Percentiles rank a stretch among this genome's conserved stretches.
phyloP scores from a whole-genome alignment of 2,797 vertebrate genomes.

The Columba guinea region DNA sequence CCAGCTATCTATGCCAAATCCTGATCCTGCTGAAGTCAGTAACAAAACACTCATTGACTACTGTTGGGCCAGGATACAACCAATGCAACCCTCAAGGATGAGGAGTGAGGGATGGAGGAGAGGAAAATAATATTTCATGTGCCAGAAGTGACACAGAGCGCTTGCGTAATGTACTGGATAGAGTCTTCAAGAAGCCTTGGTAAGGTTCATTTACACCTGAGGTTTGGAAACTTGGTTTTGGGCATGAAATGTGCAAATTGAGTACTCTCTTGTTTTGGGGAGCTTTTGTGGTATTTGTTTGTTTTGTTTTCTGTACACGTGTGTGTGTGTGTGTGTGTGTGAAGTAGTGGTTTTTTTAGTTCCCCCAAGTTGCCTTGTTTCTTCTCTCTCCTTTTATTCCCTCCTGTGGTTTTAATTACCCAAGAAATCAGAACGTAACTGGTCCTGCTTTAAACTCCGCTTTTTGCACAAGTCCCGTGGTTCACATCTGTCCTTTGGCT shows the following conservation, averaged over 20 bases:
- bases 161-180: background rate
- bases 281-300: background rate
- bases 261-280: background rate
- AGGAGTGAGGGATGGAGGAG: background rate
- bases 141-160: background rate
- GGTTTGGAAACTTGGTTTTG: background rate
- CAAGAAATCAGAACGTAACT: background rate
- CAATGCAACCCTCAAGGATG: background rate
- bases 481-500: background rate
- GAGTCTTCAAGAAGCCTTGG: background rate
- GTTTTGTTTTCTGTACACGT: background rate
- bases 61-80: background rate
- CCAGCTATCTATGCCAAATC: conserved; percentile 17
- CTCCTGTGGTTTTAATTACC: background rate
- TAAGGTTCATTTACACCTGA: background rate
- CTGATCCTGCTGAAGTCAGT: conserved; percentile 12
- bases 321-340: background rate
- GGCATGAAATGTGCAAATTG: background rate
- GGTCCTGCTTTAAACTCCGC: background rate
- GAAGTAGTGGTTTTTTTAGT: background rate
- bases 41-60: conserved; percentile 25
- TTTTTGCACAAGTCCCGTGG: background rate
- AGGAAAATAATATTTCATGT: background rate
- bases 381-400: background rate
- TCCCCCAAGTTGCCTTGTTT: background rate